Base-by-base conservation (phyloP, 2,888 invertebrate genomes). In the Dorcus parallelipipedus region DNA sequence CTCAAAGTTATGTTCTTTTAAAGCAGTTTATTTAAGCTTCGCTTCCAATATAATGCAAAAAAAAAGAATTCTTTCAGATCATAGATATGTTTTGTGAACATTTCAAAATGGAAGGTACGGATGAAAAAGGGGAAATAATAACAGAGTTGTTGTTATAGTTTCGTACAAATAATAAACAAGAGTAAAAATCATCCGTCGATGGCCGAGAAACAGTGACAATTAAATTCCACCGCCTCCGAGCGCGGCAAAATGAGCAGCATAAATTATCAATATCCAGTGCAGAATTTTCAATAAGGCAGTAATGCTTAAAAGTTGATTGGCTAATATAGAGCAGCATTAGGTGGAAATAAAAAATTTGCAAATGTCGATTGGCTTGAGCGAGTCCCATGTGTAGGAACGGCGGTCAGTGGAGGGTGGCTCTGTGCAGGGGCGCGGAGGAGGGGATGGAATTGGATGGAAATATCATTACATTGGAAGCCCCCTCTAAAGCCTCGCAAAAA, bases 401-500 rank as follows among this genome's bases (percentile, higher is more conserved):
- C 49, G 56, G 56, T 60, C 52, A 53, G 56, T 52, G 50, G 59
- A 54, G 55, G 52, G 58, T 53, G 47, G 53, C 20, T 45, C 51
- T 51, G 57, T 45, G 43, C 55, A 62, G 59, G 59, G 67, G 72
- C 76, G 73, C 73, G 74, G 74, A 69, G 72, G 67, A 64, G 61
- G 60, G 70, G 64, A 63, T 61, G 65, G 75, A 77, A 76, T 77
- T 74, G 78, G 76, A 76, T 77, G 77, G 77, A 78, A 78, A 78
- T 78, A 78, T 78, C 77, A 78, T 78, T 78, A 78, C 76, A 75
- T 74, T 73, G 73, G 75, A 70, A 74, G 73, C 73, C 74, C 74
- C 75, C 73, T 73, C 73, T 70, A 74, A 73, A 75, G 72, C 75
- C 73, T 69, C 66, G 69, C 70, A 71, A 73, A 72, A 76, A 74